Base-by-base conservation (phyloP, 2,113 vertebrate species). In the Xiphorhynchus elegans region DNA sequence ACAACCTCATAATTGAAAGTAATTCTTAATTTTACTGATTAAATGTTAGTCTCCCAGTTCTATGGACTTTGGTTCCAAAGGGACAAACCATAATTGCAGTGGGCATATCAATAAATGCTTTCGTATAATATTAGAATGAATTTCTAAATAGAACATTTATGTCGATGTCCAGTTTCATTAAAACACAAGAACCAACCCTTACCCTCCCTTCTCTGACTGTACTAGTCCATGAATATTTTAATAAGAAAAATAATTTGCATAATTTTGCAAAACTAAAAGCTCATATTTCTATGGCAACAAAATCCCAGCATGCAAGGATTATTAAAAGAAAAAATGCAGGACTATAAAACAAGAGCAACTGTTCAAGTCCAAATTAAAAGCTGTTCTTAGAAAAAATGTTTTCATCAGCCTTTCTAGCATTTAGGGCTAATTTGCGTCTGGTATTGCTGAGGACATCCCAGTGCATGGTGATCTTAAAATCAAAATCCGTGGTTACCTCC, bases 241-340 rank as follows among this genome's bases (percentile, higher is more conserved):
- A 55, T n/a, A 80, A 68, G 44, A 42, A 90, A 53, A 78, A 90
- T 55, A 84, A 93, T 81, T 90, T 91, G 56, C 72, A 90, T 91
- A 67, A 74, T 94, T 94, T 78, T 84, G 37, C 52, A 77, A 91
- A 95, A 77, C 59, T 77, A 77, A 88, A 92, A 84, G 35, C 52
- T 88, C 35, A 6, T 68, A 95, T 94, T 94, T 90, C 96, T 86
- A 91, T 96, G 82, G 90, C 83, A 96, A 95, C 95, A 95, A 88
- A 91, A 90, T 60, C 60, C 39, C 60, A 93, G 55, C 44, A 85
- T 26, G 13, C 28, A 73, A 70, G 25, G 33, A 74, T 69, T 70
- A 88, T 69, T 85, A 77, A 93, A 89, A 89, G 52, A 17, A 91
- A 87, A 91, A 87, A 73, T 35, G 50, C 25, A 89, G 26, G 15